Evolutionary conservation across 1,140 invertebrate genomes (phyloP), one percentile per base, ranked within the genome.

Genomic region (Thrips palmi): DNA sequence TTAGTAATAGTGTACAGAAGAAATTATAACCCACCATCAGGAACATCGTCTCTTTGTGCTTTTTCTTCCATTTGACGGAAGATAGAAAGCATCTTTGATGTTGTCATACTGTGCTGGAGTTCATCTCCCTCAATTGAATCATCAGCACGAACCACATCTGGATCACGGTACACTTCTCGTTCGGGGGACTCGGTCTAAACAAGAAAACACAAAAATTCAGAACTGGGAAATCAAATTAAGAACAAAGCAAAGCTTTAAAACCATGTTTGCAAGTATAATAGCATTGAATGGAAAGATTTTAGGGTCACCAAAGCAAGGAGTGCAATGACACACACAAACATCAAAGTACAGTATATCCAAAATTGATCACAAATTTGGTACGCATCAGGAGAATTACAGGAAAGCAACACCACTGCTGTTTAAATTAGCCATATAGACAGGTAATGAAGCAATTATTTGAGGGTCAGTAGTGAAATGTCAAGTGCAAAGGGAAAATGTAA

Each of bases 41-140:
- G 66, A 30, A 65, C 43, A 8, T 68, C 65, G 21, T 71, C 66
- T 40, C 65, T 64, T 23, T 60, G 53, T 10, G 65, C 61, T 39
- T 74, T 69, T 47, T 77, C 71, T 57, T 89, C 84, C 69, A 92
- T 71, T 56, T 85, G 77, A 10, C 82, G 69, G 65, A 91, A 92
- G 40, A 84, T 77, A 30, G 65, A 71, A 18, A 89, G 67, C 77
- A 89, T 86, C 46, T 77, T 74, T 5, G 71, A 72, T 0, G 85
- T 74, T 0, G 82, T 88, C 51, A 83, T 77, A 1, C 74, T 69
- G 49, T 66, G 58, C 37, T 65, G 62, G 1, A 74, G 64, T 3
- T 71, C 64, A 41, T 68, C 60, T 41, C 61, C 59, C 24, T 68
- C 60, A 2, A 65, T 57, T 22, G 57, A 53, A 45, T 75, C 75